Conservation (phyloP, 2,113 vertebrate species). For the Hypocryptadius cinnamomeus region DNA sequence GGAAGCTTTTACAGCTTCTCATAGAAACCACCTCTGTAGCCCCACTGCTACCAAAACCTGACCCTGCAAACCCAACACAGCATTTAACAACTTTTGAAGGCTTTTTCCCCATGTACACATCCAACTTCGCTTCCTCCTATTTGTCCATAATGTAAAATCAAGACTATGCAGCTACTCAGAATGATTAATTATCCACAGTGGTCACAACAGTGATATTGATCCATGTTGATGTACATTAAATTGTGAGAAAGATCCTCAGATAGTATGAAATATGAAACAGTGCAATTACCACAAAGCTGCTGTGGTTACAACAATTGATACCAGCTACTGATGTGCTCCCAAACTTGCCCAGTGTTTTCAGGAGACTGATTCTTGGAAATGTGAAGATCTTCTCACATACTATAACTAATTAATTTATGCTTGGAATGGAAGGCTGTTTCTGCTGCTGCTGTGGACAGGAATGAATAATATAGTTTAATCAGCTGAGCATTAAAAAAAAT, state of each 20-base stretch:
- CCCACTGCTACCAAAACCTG: neutral
- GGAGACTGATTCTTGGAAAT: neutral
- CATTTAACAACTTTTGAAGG: neutral
- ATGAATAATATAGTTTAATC: neutral
- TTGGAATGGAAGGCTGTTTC: neutral
- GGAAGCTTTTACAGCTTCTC: neutral
- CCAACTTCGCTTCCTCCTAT: neutral
- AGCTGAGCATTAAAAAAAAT: neutral
- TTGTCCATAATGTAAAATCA: neutral
- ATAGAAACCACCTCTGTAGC: neutral
- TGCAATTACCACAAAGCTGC: neutral
- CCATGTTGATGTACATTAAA: fast-evolving
- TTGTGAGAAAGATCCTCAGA: neutral
- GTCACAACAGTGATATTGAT: neutral
- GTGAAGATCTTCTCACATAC: neutral
- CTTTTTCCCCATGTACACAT: neutral
- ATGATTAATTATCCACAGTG: neutral
- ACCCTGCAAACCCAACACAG: neutral
- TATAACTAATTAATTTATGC: neutral
- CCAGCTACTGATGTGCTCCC: neutral
- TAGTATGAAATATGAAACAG: too few species aligned
- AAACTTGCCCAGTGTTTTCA: neutral
- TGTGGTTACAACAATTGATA: neutral
- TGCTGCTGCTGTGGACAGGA: neutral
- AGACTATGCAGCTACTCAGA: neutral